These are phyloP conservation scores for Pomatostomus ruficeps DNA, from an alignment of 2,113 vertebrate species.

Conservation along the genomic window DNA sequence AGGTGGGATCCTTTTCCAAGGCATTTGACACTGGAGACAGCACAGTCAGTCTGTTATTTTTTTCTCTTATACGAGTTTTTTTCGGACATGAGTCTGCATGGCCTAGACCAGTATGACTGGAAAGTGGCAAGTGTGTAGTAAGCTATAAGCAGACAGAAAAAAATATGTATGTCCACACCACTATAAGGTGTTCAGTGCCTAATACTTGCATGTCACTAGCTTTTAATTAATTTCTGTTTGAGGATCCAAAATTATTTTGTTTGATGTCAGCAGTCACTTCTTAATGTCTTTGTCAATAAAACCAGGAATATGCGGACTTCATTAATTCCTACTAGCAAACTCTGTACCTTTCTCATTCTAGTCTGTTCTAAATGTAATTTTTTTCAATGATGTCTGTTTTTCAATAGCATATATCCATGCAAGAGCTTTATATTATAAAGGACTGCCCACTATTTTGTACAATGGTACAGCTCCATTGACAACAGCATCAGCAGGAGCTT, in stretches of 20 bases:
- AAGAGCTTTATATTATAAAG: background rate
- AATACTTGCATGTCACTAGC: background rate
- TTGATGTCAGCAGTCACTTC: background rate
- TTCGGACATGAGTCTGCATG: background rate
- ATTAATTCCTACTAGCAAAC: background rate
- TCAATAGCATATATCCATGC: background rate
- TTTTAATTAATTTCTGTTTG: background rate
- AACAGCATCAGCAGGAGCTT: background rate
- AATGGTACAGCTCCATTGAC: background rate
- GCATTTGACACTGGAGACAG: background rate
- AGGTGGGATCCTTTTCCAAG: background rate
- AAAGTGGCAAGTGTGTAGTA: background rate
- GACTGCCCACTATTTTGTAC: background rate
- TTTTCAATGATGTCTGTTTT: background rate
- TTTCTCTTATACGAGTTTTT: background rate
- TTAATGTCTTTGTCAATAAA: background rate
- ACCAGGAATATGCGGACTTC: background rate
- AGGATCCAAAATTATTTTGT: background rate
- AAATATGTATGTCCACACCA: background rate
- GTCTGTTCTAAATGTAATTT: background rate
- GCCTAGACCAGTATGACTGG: background rate
- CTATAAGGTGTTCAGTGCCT: background rate
- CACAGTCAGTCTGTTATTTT: background rate
- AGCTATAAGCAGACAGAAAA: background rate
- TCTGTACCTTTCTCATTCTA: background rate